These are phyloP conservation scores for Eriosoma lanigerum DNA, from an alignment of 1,140 invertebrate species.

Conservation along the genomic window DNA sequence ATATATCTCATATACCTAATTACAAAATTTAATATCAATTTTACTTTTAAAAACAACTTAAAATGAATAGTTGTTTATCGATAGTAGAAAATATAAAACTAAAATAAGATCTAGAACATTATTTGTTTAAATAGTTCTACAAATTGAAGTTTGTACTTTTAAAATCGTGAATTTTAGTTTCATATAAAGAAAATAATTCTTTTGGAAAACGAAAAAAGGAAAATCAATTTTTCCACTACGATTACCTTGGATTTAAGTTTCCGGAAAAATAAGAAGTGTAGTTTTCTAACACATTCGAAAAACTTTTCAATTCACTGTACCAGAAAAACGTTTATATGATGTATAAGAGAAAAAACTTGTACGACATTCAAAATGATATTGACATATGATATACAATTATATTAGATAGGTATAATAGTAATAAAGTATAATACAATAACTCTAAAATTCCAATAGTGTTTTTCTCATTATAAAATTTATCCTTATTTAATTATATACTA, in stretches of 20 bases:
- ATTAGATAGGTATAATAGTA: no score
- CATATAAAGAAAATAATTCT: neutral
- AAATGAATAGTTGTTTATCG: no score
- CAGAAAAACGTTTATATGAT: slow-evolving; percentile 31
- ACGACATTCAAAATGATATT: neutral
- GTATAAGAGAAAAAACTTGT: neutral
- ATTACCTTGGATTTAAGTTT: slow-evolving; percentile 17
- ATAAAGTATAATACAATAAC: no score
- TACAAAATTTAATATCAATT: no score
- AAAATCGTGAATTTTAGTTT: neutral
- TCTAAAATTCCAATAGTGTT: neutral
- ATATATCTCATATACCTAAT: no score
- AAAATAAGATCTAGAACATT: no score
- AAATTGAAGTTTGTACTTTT: neutral
- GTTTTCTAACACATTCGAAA: slow-evolving; percentile 1
- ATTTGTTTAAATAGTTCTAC: neutral
- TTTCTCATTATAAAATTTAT: neutral
- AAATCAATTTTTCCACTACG: slow-evolving; percentile 37
- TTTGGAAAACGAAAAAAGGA: neutral
- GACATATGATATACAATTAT: neutral
- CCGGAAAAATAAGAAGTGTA: slow-evolving; percentile 12
- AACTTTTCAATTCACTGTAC: slow-evolving; percentile 26
- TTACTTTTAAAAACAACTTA: no score
- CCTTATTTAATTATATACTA: no score
- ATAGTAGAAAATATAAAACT: no score